Percentiles rank a stretch among this genome's conserved stretches.
phyloP scores from a whole-genome alignment of 2,888 invertebrate genomes.

The Agrochola lychnidis region DNA sequence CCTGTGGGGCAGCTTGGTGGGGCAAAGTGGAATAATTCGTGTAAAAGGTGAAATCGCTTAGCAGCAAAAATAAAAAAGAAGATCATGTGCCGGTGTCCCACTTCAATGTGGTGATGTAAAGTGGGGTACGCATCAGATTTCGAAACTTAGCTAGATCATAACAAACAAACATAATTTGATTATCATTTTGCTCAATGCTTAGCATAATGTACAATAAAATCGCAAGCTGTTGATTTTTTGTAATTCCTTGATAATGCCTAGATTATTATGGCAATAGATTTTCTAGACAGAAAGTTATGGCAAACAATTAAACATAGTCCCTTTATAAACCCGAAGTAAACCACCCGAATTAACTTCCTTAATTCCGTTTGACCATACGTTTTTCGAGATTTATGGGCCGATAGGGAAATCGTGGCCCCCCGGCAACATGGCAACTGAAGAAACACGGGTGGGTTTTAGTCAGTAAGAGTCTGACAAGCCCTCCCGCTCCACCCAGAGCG shows the following conservation, averaged over 20 bases:
- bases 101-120: background rate
- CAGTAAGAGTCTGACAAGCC: no score
- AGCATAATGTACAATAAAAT: background rate
- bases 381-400: no score
- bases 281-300: no score
- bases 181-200: background rate
- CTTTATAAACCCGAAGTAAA: background rate
- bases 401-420: no score
- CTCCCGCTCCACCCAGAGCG: no score
- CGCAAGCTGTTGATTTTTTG: background rate
- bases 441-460: no score
- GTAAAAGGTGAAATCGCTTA: constrained; percentile 5
- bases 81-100: background rate
- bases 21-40: no score
- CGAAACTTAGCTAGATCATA: background rate
- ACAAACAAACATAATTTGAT: background rate
- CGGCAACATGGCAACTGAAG: no score
- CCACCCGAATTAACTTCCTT: background rate
- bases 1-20: no score
- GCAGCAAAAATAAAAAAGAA: background rate
- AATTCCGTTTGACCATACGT: background rate
- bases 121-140: background rate
- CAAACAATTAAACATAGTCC: background rate
- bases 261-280: background rate
- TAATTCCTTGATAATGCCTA: background rate